Base-by-base conservation (phyloP, 2,797 vertebrate species). In the Thamnophis elegans region DNA sequence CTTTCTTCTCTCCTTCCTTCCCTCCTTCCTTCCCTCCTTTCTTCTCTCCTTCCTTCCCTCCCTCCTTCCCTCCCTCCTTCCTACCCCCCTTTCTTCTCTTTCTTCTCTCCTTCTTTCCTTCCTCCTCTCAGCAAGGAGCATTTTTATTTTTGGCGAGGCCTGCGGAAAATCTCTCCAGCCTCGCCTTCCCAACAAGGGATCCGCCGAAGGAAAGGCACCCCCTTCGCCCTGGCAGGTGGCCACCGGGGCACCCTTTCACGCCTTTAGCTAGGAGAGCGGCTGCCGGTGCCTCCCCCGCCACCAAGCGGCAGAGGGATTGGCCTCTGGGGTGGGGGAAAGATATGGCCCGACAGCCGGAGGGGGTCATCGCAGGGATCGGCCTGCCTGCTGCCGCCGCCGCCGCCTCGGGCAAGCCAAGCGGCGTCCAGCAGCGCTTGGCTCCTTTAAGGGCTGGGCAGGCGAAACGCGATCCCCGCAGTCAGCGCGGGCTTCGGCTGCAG, bases 401-500 rank as follows among this genome's bases (percentile, higher is more conserved):
- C 5, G 87, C 87, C 32, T 56, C 22, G 2, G 53, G 55, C 91
- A 59, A 51, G 58, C 36, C 92, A n/a, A 54, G 89, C 65, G 91
- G 86, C 10, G 47, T 58, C 36, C 78, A 91, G 26, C 7, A 42
- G 54, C 86, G 86, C 60, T 25, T 94, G 93, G 86, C 42, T 91
- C 92, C 92, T 94, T 96, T 93, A 94, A 94, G n/a, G 94, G 59
- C 88, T 86, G 9, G 92, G 58, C 95, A 73, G 96, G 95, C 93
- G 96, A 94, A 96, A 97, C 95, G 94, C 91, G 96, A 97, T 53
- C n/a, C 96, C 95, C 92, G 95, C 95, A 93, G 96, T 89, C 54
- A 73, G 28, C 4, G 87, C 87, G 95, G 89, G 95, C 91, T 94
- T 26, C 78, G 78, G 94, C 90, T 65, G 42, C 25, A 86, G 68